Conservation (phyloP, 1,140 invertebrate genomes). For the Phenacoccus solenopsis region DNA sequence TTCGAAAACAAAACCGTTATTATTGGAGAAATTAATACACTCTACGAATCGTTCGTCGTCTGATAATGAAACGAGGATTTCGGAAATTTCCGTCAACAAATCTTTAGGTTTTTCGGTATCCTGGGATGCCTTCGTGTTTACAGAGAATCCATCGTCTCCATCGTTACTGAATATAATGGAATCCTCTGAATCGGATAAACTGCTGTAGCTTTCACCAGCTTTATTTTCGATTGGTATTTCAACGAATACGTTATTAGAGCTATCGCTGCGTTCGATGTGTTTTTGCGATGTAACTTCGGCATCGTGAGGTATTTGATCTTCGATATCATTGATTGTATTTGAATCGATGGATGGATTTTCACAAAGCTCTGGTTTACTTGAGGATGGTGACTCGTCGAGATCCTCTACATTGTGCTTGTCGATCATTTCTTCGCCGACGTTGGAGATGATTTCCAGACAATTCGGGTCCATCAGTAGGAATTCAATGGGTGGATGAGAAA, state of each 20-base stretch:
- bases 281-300: not conserved
- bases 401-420: not conserved
- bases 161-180: not conserved
- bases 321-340: not conserved
- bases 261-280: not conserved
- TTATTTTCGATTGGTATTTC: not conserved
- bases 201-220: not conserved
- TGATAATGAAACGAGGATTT: not conserved
- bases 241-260: not conserved
- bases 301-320: no score
- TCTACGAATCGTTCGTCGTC: not conserved
- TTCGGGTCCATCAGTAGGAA: not conserved
- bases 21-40: constrained; percentile 8
- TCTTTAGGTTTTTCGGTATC: not conserved
- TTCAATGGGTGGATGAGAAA: not conserved
- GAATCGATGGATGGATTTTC: no score
- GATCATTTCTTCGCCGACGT: not conserved
- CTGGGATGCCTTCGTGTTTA: not conserved
- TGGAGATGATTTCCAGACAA: not conserved
- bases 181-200: not conserved
- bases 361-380: not conserved
- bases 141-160: not conserved
- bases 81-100: constrained; percentile 7
- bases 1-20: not conserved
- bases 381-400: not conserved